Evolutionary conservation across 2,888 invertebrate species (phyloP).

Genomic region (Pandemis heparana): DNA sequence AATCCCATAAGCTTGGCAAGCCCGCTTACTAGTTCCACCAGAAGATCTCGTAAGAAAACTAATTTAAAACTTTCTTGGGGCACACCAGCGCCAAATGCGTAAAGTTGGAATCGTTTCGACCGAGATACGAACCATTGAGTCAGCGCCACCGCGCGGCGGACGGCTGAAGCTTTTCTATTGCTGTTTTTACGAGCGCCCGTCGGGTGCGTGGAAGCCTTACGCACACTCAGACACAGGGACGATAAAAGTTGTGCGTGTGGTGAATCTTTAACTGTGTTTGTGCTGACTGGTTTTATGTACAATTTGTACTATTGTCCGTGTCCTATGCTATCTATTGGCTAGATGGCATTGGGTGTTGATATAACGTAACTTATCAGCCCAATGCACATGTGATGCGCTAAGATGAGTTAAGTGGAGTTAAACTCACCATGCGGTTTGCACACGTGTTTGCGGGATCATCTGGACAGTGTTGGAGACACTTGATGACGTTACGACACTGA

Average conservation of each 20-base stretch:
- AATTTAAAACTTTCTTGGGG: slow-evolving; percentile 64
- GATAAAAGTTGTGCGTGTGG: slow-evolving; percentile 74
- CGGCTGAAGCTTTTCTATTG: slow-evolving; percentile 82
- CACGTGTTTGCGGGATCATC: slow-evolving; percentile 64
- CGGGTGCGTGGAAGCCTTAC: slow-evolving; percentile 73
- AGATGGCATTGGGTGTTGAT: slow-evolving; percentile 73
- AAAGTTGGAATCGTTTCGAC: slow-evolving; percentile 57
- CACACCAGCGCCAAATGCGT: slow-evolving; percentile 72
- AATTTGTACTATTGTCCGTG: slow-evolving; percentile 58
- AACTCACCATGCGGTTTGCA: slow-evolving; percentile 71
- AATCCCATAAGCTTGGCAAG: slow-evolving; percentile 27
- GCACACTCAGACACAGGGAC: slow-evolving; percentile 69
- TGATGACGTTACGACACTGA: slow-evolving; percentile 71
- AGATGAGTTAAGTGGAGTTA: slow-evolving; percentile 31
- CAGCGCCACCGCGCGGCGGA: slow-evolving; percentile 82
- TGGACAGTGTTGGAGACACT: slow-evolving; percentile 67
- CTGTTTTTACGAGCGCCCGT: slow-evolving; percentile 67
- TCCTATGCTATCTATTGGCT: slow-evolving; percentile 70
- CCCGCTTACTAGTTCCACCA: slow-evolving; percentile 35
- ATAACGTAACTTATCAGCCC: slow-evolving; percentile 52
- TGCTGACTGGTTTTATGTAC: slow-evolving; percentile 71
- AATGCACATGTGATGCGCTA: slow-evolving; percentile 39
- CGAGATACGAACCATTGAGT: slow-evolving; percentile 66
- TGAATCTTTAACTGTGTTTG: slow-evolving; percentile 69
- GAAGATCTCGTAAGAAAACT: slow-evolving; percentile 66